Conservation (phyloP, 2,113 vertebrate species). For the Lagopus leucura region DNA sequence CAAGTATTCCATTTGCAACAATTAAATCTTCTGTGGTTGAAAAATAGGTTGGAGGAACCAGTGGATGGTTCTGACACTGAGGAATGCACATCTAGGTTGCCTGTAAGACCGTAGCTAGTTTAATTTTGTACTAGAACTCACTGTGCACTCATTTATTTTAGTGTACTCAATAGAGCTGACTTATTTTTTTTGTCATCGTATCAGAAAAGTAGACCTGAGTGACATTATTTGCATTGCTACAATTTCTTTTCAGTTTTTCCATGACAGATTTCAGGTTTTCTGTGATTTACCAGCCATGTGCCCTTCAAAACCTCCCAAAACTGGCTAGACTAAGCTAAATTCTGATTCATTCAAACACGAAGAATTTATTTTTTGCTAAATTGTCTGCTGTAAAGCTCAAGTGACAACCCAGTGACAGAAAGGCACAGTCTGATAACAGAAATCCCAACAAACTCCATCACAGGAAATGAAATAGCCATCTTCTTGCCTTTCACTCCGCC, state of each 20-base stretch:
- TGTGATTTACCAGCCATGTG: neutral
- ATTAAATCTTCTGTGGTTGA: conserved; percentile 84
- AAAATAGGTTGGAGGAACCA: conserved; percentile 75
- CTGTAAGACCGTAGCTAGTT: neutral
- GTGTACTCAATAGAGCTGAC: neutral
- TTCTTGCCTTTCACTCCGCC: neutral
- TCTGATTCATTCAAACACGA: neutral
- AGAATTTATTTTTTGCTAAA: neutral
- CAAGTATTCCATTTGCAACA: conserved; percentile 91
- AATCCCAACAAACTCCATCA: neutral
- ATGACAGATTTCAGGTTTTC: neutral
- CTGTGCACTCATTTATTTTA: conserved; percentile 21
- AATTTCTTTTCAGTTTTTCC: neutral
- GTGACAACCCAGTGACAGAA: neutral
- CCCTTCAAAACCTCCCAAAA: neutral
- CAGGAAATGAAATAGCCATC: neutral
- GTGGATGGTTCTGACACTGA: conserved; percentile 69
- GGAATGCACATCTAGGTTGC: conserved; percentile 65
- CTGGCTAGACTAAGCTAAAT: neutral
- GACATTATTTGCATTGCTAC: neutral
- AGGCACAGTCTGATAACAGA: neutral
- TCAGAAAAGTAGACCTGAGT: conserved; percentile 19
- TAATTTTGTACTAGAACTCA: conserved; percentile 9
- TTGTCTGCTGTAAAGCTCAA: neutral
- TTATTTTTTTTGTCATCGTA: neutral